Evolutionary conservation across 2,888 invertebrate species (phyloP), one percentile per base, ranked within the genome.

Genomic region (Epicampocera succincta): DNA sequence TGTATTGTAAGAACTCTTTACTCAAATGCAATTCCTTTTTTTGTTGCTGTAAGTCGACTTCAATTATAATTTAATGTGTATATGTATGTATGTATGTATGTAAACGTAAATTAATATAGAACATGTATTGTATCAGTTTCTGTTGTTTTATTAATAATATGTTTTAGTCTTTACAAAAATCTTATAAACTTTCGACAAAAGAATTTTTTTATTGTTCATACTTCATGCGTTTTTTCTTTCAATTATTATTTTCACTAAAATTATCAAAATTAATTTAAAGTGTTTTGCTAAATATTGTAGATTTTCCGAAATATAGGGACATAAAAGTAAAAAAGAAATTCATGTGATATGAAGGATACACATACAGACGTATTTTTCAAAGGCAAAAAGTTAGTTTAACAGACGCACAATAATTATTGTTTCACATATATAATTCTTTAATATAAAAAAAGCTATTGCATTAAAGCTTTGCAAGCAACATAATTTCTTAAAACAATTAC

Each of bases 141-240:
- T 60, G 21, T 61, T 73, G 68, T 69, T 68, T 76, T 76, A 71
- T 72, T 75, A 38, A 52, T 75, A 38, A 52, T 69, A 68, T 69
- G 68, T 60, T 83, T 72, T 68, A 61, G 65, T 69, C 60, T 63
- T 72, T 83, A 83, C 79, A 83, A 83, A 83, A 79, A 71, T 73
- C 33, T 33, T 79, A 83, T 68, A 71, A 61, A 74, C 40, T 73
- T 79, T 75, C 38, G 63, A 76, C 44, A 69, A 83, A 79, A 79
- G 72, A 66, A 63, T 48, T 44, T 11, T 63, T 58, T 58, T 69
- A 61, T 58, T 81, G 15, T 76, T 81, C 25, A 56, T 46, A 48
- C 21, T 61, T 66, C 21, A 50, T 66, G 33, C 8, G 9, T 33
- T 33, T 33, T 33, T 33, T 33, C 8, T 9, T 25, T 25, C 5